Evolutionary conservation across 2,888 invertebrate species (phyloP), one percentile per base, ranked within the genome.

Genomic region (Microctonus hyperodae): DNA sequence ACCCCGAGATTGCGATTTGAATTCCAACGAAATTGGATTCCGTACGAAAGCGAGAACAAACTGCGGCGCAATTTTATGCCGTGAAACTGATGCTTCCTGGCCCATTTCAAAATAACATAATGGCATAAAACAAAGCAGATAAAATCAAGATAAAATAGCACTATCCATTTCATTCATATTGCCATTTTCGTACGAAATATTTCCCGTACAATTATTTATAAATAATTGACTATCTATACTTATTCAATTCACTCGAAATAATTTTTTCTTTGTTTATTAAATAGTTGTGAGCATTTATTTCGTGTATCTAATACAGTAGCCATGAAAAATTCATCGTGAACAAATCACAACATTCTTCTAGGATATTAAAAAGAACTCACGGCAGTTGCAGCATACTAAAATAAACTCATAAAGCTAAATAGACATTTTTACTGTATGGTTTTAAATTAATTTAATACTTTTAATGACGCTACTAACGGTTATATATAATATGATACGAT

Each of bases 1-100:
- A 16, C 20, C 16, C 55, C 35, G 63, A 64, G 60, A 65, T 62
- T 62, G 62, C 62, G 58, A 67, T 67, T 66, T 61, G 56, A 67
- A 64, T 67, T 58, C 69, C 64, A 60, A 23, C 25, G 69, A 67
- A 70, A 73, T 73, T 73, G 71, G 67, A 71, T 73, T 71, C 44
- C 69, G 44, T n/a, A 66, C 50, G 63, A 67, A 65, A 66, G 67
- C 55, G 61, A 68, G 65, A 67, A 66, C 64, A 53, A 63, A 68
- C 66, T 56, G 48, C 50, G 61, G 48, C n/a, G 56, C 63, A 31
- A 65, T 63, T 64, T 65, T 66, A 66, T 40, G 23, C 56, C 23
- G 55, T 57, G 28, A 22, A 28, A 56, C 25, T 50, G 20, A 22
- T 51, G 35, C 20, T 53, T 28, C 23, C 57, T 37, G 31, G 23